Evolutionary conservation across 92 coral and sea anemone species (phyloP).

Genomic region (Montipora capitata): DNA sequence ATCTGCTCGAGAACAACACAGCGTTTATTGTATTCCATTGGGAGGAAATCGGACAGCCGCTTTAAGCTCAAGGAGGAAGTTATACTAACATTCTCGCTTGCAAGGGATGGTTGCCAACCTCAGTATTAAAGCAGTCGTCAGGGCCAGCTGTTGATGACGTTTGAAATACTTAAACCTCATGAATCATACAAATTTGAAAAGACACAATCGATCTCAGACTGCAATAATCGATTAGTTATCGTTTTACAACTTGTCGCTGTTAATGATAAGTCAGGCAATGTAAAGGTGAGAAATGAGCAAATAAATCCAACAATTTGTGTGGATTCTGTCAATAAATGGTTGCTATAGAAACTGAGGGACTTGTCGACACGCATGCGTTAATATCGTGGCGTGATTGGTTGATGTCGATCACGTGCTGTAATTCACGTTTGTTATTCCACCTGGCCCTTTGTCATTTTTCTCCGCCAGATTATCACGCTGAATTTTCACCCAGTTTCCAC

Average conservation of each 20-base stretch:
- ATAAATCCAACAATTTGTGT: constrained; percentile 16
- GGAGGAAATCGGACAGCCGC: neutral
- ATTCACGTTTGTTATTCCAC: constrained; percentile 95
- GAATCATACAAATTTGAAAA: constrained; percentile 3
- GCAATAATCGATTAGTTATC: constrained; percentile 53
- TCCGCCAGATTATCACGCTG: constrained; percentile 89
- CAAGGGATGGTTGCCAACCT: constrained; percentile 22
- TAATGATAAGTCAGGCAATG: neutral
- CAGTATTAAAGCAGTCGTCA: constrained; percentile 22
- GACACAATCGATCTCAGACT: constrained; percentile 35
- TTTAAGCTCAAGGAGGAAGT: neutral
- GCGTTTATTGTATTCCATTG: neutral
- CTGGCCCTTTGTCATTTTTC: constrained; percentile 97
- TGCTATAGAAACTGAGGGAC: constrained; percentile 43
- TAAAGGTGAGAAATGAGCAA: neutral
- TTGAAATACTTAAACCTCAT: neutral
- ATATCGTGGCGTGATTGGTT: constrained; percentile 77
- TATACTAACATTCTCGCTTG: neutral
- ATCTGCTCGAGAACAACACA: constrained; percentile 5
- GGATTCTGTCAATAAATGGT: constrained; percentile 54
- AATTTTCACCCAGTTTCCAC: constrained; percentile 93
- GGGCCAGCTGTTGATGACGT: constrained; percentile 35
- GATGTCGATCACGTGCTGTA: constrained; percentile 82
- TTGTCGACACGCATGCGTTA: constrained; percentile 79
- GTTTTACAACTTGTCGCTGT: constrained; percentile 15